These are phyloP conservation scores for Pseudobourletiella spinata DNA, from an alignment of 1,140 invertebrate species.

Conservation along the genomic window DNA sequence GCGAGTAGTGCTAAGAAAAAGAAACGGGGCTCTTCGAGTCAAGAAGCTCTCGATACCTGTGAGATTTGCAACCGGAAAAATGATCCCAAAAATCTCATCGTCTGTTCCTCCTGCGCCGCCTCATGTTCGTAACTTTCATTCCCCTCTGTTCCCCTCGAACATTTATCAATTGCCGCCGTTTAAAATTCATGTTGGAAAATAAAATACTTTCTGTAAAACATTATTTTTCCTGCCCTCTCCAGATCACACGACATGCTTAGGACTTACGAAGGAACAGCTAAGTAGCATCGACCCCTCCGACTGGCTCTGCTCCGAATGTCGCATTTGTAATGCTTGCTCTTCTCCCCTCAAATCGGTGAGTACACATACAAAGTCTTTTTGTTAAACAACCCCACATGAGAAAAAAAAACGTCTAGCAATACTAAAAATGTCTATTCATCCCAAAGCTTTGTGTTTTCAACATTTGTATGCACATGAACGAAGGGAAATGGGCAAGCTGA, in stretches of 20 bases:
- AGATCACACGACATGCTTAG: not conserved
- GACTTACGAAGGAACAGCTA: not conserved
- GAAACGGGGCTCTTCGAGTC: not conserved
- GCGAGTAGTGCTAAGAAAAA: constrained; percentile 1
- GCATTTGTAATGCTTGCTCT: constrained; percentile 6
- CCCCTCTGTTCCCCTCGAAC: too few species aligned
- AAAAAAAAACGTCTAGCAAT: too few species aligned
- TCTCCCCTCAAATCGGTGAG: not conserved
- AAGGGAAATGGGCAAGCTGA: too few species aligned
- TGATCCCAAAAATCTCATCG: not conserved
- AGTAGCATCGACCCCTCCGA: not conserved
- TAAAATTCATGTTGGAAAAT: too few species aligned
- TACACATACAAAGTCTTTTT: constrained; percentile 1
- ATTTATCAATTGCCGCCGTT: too few species aligned
- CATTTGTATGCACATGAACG: too few species aligned
- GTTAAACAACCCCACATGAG: too few species aligned
- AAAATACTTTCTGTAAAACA: too few species aligned
- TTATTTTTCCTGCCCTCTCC: too few species aligned
- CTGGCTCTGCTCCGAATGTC: not conserved
- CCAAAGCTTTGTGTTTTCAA: too few species aligned
- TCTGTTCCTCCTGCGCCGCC: not conserved
- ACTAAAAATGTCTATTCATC: too few species aligned
- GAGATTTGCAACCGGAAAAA: constrained; percentile 7
- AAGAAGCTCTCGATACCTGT: not conserved
- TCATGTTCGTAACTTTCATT: constrained; percentile 3